These are phyloP conservation scores for Dicentrarchus labrax DNA, from an alignment of 2,113 vertebrate genomes.

Conservation along the genomic window DNA sequence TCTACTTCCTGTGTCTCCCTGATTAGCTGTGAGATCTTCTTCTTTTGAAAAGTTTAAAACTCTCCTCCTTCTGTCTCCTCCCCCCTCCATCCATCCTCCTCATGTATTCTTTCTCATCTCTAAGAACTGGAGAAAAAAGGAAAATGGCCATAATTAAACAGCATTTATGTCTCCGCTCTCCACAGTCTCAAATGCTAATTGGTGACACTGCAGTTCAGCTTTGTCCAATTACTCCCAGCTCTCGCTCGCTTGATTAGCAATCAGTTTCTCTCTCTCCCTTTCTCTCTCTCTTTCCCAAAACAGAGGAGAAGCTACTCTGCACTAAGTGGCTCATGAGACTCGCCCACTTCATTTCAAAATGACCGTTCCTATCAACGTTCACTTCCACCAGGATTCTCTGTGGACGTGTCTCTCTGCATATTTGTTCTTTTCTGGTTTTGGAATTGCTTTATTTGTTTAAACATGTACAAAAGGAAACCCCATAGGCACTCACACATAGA, in stretches of 20 bases:
- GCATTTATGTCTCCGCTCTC: constrained; percentile 64
- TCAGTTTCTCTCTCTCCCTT: constrained; percentile 50
- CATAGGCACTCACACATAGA: neutral
- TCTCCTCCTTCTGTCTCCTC: constrained; percentile 5
- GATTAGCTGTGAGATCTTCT: constrained; percentile 47
- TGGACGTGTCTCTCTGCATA: neutral
- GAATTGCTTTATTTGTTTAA: neutral
- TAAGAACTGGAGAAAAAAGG: constrained; percentile 29
- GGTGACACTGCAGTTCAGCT: constrained; percentile 72
- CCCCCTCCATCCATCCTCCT: constrained; percentile 25
- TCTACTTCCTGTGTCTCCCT: neutral
- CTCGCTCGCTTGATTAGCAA: constrained; percentile 76
- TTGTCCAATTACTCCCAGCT: constrained; percentile 76
- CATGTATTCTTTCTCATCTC: constrained; percentile 42
- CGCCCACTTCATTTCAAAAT: constrained; percentile 20
- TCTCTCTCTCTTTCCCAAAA: constrained; percentile 34
- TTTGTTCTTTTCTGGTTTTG: neutral
- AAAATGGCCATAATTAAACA: constrained; percentile 65
- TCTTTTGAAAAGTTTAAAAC: constrained; percentile 34
- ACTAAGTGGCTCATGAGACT: constrained; percentile 40
- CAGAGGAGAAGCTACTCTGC: constrained; percentile 31
- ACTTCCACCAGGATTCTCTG: neutral
- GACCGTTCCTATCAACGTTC: constrained; percentile 1
- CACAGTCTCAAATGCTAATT: constrained; percentile 74
- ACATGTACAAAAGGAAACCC: neutral